A percentile compares a stretch with the other conserved stretches of the same genome.
phyloP scores from a whole-genome alignment of 2,113 vertebrate genomes.

The Pholis gunnellus region DNA sequence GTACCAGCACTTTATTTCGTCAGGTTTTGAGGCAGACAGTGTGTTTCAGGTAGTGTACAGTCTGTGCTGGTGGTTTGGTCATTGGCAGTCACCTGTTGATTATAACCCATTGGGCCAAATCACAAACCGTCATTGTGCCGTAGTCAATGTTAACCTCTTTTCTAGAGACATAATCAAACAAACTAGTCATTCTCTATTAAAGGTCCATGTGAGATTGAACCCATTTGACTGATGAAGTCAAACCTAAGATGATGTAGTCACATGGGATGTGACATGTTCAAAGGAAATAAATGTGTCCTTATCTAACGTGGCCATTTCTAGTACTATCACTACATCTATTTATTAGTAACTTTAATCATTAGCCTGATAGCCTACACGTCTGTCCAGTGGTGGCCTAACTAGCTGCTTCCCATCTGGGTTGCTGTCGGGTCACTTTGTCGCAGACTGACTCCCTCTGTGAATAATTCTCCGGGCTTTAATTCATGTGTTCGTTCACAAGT shows the following conservation, averaged over 20 bases:
- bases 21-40: conserved; percentile 72
- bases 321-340: conserved; percentile 70
- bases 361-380: conserved; percentile 72
- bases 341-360: conserved; percentile 82
- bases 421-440: conserved; percentile 70
- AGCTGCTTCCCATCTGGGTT: conserved; percentile 64
- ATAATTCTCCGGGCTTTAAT: conserved; percentile 84
- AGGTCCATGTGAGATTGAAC: conserved; percentile 58
- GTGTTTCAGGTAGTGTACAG: conserved; percentile 69
- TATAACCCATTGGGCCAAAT: conserved; percentile 61
- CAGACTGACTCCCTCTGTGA: conserved; percentile 80
- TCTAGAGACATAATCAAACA: conserved; percentile 47
- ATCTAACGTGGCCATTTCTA: conserved; percentile 66
- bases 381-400: conserved; percentile 66
- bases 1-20: conserved; percentile 87
- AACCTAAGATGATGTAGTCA: conserved; percentile 56
- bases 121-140: conserved; percentile 59
- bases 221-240: conserved; percentile 59
- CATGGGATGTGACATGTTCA: conserved; percentile 64
- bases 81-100: conserved; percentile 57
- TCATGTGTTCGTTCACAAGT: conserved; percentile 84
- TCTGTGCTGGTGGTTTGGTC: conserved; percentile 69
- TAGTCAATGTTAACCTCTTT: conserved; percentile 48
- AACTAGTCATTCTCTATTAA: conserved; percentile 50
- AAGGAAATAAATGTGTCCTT: conserved; percentile 71